phyloP scores from a whole-genome alignment of 2,797 vertebrate genomes.

The Basileuterus tristriatus region DNA sequence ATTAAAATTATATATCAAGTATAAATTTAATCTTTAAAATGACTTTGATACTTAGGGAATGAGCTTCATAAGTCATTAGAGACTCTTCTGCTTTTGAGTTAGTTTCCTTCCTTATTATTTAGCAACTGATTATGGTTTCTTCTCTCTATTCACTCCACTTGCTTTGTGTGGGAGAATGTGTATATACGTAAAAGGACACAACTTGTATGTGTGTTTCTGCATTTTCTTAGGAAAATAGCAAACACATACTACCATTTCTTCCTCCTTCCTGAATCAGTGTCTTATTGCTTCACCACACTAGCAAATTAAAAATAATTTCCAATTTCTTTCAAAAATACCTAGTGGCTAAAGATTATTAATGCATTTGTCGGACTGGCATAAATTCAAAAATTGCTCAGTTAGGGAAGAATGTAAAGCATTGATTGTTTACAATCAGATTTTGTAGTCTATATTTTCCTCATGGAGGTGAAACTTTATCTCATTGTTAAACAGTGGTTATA shows the following conservation, averaged over 20 bases:
- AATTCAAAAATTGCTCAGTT: slow-evolving; percentile 75
- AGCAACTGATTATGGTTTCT: slow-evolving; percentile 2
- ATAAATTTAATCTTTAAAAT: slow-evolving; percentile 64
- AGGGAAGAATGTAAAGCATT: slow-evolving; percentile 61
- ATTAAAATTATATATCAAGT: slow-evolving; percentile 50
- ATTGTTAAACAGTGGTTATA: slow-evolving; percentile 64
- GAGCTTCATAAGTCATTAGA: slow-evolving; percentile 43
- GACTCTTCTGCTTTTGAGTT: slow-evolving; percentile 1
- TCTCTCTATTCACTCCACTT: slow-evolving; percentile 6
- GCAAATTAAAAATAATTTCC: slow-evolving; percentile 73
- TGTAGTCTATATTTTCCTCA: slow-evolving; percentile 73
- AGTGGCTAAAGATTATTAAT: slow-evolving; percentile 75
- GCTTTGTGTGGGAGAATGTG: neutral
- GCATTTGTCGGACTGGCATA: slow-evolving; percentile 67
- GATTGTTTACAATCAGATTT: slow-evolving; percentile 71
- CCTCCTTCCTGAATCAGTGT: slow-evolving; percentile 25
- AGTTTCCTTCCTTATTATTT: slow-evolving; percentile 44
- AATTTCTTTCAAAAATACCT: slow-evolving; percentile 71
- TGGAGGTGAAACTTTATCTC: slow-evolving; percentile 73
- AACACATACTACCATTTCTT: neutral
- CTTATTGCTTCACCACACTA: slow-evolving; percentile 65
- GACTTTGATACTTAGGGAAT: slow-evolving; percentile 50
- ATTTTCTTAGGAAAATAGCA: slow-evolving; percentile 54
- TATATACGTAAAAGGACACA: neutral
- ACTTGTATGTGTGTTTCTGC: neutral